A percentile compares a stretch with the other conserved stretches of the same genome.
Evolutionary conservation across 2,113 vertebrate genomes (phyloP).

Genomic region (Corydoras maculifer): DNA sequence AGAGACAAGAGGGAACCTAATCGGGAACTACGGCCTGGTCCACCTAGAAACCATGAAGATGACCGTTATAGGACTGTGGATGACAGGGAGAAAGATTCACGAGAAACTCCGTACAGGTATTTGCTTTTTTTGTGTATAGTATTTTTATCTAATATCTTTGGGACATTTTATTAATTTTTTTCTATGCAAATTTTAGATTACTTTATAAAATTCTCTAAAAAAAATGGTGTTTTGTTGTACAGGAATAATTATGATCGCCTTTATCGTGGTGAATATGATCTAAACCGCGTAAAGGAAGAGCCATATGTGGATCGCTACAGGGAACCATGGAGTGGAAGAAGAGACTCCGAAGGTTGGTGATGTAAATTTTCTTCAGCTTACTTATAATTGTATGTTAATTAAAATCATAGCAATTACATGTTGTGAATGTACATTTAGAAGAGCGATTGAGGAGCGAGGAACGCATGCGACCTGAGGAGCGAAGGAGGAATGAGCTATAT

Average conservation of each 20-base stretch:
- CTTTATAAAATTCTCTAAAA: too few species aligned
- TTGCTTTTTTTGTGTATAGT: too few species aligned
- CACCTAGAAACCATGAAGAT: conserved; percentile 67
- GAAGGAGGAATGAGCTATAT: conserved; percentile 87
- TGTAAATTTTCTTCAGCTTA: too few species aligned
- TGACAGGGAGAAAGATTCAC: conserved; percentile 57
- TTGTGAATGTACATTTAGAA: conserved; percentile 47
- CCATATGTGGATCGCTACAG: conserved; percentile 76
- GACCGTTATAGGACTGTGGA: conserved; percentile 68
- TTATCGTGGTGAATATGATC: conserved; percentile 72
- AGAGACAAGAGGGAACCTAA: conserved; percentile 65
- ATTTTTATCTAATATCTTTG: too few species aligned
- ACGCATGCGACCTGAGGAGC: conserved; percentile 78
- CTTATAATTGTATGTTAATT: too few species aligned
- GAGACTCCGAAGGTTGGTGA: conserved; percentile 73
- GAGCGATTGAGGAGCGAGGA: conserved; percentile 47
- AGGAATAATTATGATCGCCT: conserved; percentile 81
- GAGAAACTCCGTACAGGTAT: conserved; percentile 60
- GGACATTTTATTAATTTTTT: too few species aligned
- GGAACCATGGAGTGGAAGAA: conserved; percentile 77
- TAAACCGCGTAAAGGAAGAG: conserved; percentile 82
- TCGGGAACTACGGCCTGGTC: conserved; percentile 62
- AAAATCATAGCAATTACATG: neutral
- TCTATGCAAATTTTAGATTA: too few species aligned
- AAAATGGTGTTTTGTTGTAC: conserved; percentile 34